Evolutionary conservation across 2,888 invertebrate species (phyloP).

Genomic region (Furcula furcula): DNA sequence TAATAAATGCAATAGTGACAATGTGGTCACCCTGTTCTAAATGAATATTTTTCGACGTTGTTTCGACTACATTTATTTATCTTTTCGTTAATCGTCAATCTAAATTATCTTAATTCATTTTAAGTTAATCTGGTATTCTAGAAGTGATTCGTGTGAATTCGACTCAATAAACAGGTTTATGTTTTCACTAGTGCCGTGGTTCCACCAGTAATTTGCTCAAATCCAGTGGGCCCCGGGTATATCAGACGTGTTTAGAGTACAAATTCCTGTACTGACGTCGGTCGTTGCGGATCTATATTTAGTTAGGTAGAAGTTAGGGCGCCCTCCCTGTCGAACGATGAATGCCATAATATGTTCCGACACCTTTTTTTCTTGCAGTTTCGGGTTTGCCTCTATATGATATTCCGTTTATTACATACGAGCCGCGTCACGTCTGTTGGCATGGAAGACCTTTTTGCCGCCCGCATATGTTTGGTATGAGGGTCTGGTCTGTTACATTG

Average conservation of each 20-base stretch:
- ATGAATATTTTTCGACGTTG: background rate
- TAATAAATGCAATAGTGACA: no score
- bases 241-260: slow-evolving; percentile 55
- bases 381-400: slow-evolving; percentile 53
- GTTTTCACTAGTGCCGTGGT: slow-evolving; percentile 7
- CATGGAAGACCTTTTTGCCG: slow-evolving; percentile 47
- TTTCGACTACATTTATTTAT: no score
- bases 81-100: no score
- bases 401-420: slow-evolving; percentile 57
- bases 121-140: no score
- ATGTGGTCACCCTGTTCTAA: background rate
- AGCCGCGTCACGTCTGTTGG: slow-evolving; percentile 34
- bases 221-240: slow-evolving; percentile 33
- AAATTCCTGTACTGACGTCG: slow-evolving; percentile 48
- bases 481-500: slow-evolving; percentile 50
- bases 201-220: slow-evolving; percentile 28
- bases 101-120: no score
- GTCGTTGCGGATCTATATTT: slow-evolving; percentile 63
- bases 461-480: slow-evolving; percentile 63
- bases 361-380: slow-evolving; percentile 46
- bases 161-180: slow-evolving; percentile 1
- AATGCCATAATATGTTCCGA: slow-evolving; percentile 42
- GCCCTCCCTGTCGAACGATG: slow-evolving; percentile 42
- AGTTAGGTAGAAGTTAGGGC: slow-evolving; percentile 51
- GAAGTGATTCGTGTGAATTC: background rate